These are phyloP conservation scores for Apodemia mormo DNA, from an alignment of 2,888 invertebrate species.

Conservation along the genomic window DNA sequence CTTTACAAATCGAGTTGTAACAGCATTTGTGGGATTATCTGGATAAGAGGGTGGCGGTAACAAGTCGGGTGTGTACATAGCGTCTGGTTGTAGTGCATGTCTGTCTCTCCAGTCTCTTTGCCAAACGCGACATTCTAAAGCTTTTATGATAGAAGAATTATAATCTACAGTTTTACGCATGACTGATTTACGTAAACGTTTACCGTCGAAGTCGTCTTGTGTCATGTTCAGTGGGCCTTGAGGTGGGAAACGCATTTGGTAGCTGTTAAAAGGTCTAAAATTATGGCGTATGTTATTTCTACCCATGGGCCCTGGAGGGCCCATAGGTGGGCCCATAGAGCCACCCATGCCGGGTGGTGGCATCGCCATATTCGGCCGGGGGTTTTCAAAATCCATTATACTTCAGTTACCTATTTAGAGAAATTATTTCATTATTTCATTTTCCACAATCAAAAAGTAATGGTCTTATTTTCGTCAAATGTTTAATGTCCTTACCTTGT, in stretches of 20 bases:
- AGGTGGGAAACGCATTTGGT: conserved; percentile 77
- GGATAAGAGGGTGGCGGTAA: conserved; percentile 96
- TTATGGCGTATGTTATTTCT: conserved; percentile 75
- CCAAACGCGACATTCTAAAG: conserved; percentile 96
- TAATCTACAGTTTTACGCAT: conserved; percentile 99
- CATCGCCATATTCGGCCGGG: conserved; percentile 62
- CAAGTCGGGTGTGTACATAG: conserved; percentile 96
- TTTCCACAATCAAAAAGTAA: conserved; percentile 18
- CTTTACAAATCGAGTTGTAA: conserved; percentile 96
- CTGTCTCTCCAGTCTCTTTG: conserved; percentile 95
- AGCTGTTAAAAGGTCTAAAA: conserved; percentile 71
- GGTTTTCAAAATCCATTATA: conserved; percentile 76
- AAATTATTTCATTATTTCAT: conserved; percentile 51
- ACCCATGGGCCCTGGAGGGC: conserved; percentile 48
- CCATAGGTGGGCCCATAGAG: conserved; percentile 48
- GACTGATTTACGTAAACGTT: conserved; percentile 96
- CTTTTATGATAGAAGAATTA: conserved; percentile 96
- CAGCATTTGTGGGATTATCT: conserved; percentile 98
- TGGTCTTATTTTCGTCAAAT: conserved; percentile 21
- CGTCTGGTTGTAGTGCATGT: conserved; percentile 95
- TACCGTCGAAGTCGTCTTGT: conserved; percentile 96
- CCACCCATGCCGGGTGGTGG: conserved; percentile 67
- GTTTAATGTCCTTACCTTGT: conserved; percentile 59
- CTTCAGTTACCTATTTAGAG: conserved; percentile 75
- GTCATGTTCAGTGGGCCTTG: conserved; percentile 86